phyloP scores from a whole-genome alignment of 1,140 invertebrate genomes.

The Dendrolimus punctatus region DNA sequence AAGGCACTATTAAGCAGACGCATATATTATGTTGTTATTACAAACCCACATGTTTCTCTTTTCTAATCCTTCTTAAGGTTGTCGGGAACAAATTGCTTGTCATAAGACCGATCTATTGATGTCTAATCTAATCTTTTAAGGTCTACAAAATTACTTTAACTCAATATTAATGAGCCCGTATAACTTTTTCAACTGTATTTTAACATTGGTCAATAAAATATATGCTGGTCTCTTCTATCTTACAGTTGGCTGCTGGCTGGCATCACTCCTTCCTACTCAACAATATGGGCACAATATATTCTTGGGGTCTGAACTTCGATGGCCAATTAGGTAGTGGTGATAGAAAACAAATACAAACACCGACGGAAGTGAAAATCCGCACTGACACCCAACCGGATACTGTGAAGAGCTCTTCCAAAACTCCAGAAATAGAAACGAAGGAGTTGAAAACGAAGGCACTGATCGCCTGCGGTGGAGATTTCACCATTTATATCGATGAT shows the following conservation, averaged over 20 bases:
- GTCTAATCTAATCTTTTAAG: too few species aligned
- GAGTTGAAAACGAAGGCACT: slow-evolving; percentile 31
- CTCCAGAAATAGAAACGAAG: slow-evolving; percentile 22
- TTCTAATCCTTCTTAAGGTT: too few species aligned
- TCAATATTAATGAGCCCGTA: too few species aligned
- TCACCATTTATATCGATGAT: slow-evolving; percentile 53
- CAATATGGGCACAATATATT: slow-evolving; percentile 41
- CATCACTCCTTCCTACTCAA: slow-evolving; percentile 55
- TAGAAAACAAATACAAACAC: slow-evolving; percentile 46
- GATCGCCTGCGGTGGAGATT: slow-evolving; percentile 56
- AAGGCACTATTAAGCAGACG: too few species aligned
- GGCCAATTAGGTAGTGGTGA: slow-evolving; percentile 57
- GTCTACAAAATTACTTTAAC: too few species aligned
- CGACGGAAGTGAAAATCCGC: slow-evolving; percentile 39
- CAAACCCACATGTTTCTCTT: too few species aligned
- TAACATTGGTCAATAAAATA: background rate
- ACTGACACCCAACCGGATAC: slow-evolving; percentile 30
- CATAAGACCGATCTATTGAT: background rate
- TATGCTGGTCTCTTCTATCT: slow-evolving; percentile 8
- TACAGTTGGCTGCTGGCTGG: slow-evolving; percentile 59
- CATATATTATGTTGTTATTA: too few species aligned
- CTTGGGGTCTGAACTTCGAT: slow-evolving; percentile 60
- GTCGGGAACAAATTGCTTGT: background rate
- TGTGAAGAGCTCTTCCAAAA: slow-evolving; percentile 19
- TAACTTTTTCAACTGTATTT: too few species aligned